Base-by-base conservation (phyloP, 1,140 invertebrate species). In the Drosophila ohnishii region DNA sequence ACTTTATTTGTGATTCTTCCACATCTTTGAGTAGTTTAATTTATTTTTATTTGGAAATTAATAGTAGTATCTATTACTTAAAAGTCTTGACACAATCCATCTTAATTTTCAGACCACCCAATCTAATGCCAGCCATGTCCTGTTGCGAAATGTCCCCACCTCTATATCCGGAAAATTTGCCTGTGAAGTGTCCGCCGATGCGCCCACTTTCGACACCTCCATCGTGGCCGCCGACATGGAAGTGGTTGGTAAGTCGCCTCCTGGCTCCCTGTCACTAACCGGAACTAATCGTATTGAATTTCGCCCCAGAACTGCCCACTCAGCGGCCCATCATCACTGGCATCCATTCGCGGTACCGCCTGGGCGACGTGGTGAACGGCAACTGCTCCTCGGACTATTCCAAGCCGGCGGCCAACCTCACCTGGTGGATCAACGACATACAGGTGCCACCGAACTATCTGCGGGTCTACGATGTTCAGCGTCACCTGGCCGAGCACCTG, bases 141-240 rank as follows among this genome's bases (percentile, higher is more conserved):
- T 93, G 7, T 75, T 95, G 40, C 92, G 92, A 39, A 92, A 93
- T 73, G 93, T 95, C n/a, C 92, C 93, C 70, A 91, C 93, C 61
- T 93, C 94, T 9, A 94, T 95, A 13, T 94, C 94, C 37, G 96
- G 95, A 0, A 92, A 92, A 39, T 97, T 95, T 90, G 95, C 94
- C 47, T 97, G 96, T 88, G 96, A 97, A 92, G 95, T 97, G 39
- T 96, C 96, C 1, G 95, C 95, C 0, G 96, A 97, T 91, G 95
- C 95, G 5, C 96, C 96, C 5, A 96, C 95, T 37, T 97, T 97
- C 91, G 95, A 96, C 84, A 97, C 96, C 0, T 94, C 94, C 5
- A 94, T 95, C 70, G 94, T 95, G 69, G 93, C 94, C 35, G 94
- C 94, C 37, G 92, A 94, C 60, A 95, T 96, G 94, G 94, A 95